Evolutionary conservation across 2,888 invertebrate species (phyloP).

Genomic region (Drosophila kuntzei): DNA sequence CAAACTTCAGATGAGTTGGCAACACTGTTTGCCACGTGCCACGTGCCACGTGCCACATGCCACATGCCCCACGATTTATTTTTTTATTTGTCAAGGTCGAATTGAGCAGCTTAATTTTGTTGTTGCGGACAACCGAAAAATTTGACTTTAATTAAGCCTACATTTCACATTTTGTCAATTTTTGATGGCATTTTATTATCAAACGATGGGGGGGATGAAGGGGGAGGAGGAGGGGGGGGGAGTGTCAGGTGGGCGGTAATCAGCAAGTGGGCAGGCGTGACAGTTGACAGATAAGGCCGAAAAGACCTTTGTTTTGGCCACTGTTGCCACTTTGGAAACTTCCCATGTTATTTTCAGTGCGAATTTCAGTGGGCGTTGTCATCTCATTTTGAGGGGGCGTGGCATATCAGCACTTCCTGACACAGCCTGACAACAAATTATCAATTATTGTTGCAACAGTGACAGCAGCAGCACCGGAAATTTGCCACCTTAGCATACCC

Average conservation of each 20-base stretch:
- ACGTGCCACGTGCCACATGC: conserved; percentile 9
- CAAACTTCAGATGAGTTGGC: too few relatives aligned
- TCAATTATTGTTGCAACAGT: conserved; percentile 53
- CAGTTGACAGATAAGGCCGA: conserved; percentile 39
- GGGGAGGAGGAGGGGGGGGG: not conserved
- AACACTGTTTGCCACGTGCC: too few relatives aligned
- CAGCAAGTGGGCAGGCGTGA: too few relatives aligned
- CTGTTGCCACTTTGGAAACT: conserved; percentile 2
- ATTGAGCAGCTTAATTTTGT: not conserved
- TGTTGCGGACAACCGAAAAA: conserved; percentile 18
- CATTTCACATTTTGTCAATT: conserved; percentile 32
- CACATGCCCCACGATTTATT: not conserved
- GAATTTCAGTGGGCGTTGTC: not conserved
- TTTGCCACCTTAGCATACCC: conserved; percentile 41
- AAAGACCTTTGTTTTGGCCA: conserved; percentile 38
- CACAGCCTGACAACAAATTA: conserved; percentile 52
- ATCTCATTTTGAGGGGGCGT: not conserved
- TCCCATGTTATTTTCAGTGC: not conserved
- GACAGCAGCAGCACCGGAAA: conserved; percentile 34
- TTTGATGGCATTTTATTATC: conserved; percentile 15
- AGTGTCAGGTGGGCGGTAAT: too few relatives aligned
- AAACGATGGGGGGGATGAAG: not conserved
- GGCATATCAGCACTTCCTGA: conserved; percentile 59
- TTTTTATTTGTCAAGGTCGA: conserved; percentile 42
- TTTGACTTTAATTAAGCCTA: conserved; percentile 42